Conservation (phyloP, 1,140 invertebrate species). For the Drosophila saltans region DNA sequence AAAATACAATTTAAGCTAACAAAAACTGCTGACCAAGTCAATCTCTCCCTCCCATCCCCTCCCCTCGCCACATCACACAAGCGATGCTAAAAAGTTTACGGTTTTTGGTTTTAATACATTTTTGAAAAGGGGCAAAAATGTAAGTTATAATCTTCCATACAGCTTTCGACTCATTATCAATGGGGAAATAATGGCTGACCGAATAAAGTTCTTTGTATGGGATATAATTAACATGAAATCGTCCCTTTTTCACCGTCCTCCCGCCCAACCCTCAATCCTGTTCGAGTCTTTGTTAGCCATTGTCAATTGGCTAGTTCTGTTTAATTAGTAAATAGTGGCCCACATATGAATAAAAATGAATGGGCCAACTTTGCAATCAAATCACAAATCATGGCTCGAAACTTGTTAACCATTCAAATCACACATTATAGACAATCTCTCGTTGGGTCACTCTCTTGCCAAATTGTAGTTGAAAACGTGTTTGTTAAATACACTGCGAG, state of each 20-base stretch:
- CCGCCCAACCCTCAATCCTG: not conserved
- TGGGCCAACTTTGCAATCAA: not conserved
- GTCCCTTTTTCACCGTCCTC: not conserved
- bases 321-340: conserved; percentile 3
- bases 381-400: not conserved
- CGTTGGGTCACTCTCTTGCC: not conserved
- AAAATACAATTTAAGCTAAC: conserved; percentile 52
- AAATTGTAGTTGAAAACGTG: too few relatives aligned
- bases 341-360: conserved; percentile 3
- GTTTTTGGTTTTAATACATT: not conserved
- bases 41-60: not conserved
- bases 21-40: conserved; percentile 40
- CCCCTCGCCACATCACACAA: not conserved
- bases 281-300: not conserved
- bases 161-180: conserved; percentile 39
- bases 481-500: too few relatives aligned
- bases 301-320: not conserved
- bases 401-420: conserved; percentile 8
- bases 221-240: not conserved
- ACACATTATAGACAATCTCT: not conserved
- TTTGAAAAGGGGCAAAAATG: not conserved
- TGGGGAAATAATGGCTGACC: not conserved
- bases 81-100: not conserved
- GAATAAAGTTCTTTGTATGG: not conserved
- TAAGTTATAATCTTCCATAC: conserved; percentile 1